A percentile compares a stretch with the other conserved stretches of the same genome.
Conservation (phyloP, 1,140 invertebrate genomes). For the Ips nitidus region DNA sequence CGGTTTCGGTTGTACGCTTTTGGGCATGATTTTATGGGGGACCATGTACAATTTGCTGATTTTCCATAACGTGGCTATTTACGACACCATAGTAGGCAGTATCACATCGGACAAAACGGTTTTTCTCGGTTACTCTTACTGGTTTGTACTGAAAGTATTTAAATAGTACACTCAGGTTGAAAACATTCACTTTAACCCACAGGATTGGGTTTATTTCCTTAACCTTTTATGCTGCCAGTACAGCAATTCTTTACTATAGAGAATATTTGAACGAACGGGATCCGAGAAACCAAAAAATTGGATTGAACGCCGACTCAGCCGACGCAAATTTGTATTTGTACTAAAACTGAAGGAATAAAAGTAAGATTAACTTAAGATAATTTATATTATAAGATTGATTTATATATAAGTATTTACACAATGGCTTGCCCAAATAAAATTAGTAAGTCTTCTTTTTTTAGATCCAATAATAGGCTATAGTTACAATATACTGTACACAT, state of each 20-base stretch:
- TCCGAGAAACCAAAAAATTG: slow-evolving; percentile 19
- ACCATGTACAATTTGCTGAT: slow-evolving; percentile 21
- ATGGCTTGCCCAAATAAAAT: too few species aligned
- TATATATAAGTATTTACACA: too few species aligned
- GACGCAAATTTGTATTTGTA: slow-evolving; percentile 28
- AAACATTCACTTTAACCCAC: neutral
- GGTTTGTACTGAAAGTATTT: slow-evolving; percentile 17
- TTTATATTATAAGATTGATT: too few species aligned
- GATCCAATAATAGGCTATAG: too few species aligned
- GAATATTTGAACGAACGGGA: slow-evolving; percentile 25
- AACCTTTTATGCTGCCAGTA: slow-evolving; percentile 18
- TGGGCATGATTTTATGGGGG: slow-evolving; percentile 34
- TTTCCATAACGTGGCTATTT: slow-evolving; percentile 34
- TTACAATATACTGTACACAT: too few species aligned
- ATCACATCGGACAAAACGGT: slow-evolving; percentile 37
- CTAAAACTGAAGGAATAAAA: neutral
- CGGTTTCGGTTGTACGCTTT: slow-evolving; percentile 16
- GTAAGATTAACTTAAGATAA: too few species aligned
- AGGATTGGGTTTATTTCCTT: slow-evolving; percentile 21
- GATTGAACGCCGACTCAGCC: slow-evolving; percentile 8
- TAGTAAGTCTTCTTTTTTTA: too few species aligned
- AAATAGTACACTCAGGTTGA: too few species aligned
- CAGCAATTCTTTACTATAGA: slow-evolving; percentile 25
- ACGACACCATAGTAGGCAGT: slow-evolving; percentile 24
- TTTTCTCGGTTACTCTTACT: slow-evolving; percentile 37